These are phyloP conservation scores for Conchocele bisecta DNA, from an alignment of 2,888 invertebrate species.

Conservation along the genomic window DNA sequence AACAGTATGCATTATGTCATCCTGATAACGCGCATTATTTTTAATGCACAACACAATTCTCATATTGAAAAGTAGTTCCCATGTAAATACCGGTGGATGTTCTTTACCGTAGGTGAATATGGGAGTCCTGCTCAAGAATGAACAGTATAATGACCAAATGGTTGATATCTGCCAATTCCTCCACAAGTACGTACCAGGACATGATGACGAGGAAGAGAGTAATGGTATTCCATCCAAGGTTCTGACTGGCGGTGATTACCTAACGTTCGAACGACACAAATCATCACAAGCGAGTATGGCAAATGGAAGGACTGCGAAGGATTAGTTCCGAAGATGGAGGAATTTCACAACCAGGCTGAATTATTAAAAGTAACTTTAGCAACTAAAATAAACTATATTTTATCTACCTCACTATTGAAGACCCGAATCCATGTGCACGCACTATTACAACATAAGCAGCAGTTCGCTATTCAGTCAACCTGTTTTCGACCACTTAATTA, in stretches of 20 bases:
- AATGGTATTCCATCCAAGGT: conserved; percentile 7
- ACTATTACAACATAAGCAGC: no score
- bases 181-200: conserved; percentile 17
- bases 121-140: conserved; percentile 22
- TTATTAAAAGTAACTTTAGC: conserved; percentile 22
- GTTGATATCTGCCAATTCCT: conserved; percentile 23
- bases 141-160: conserved; percentile 24
- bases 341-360: conserved; percentile 46
- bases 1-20: no score
- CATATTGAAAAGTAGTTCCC: no score
- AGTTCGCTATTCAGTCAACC: no score
- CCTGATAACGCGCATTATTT: no score
- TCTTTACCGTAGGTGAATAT: not conserved
- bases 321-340: conserved; percentile 38
- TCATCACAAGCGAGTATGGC: conserved; percentile 12
- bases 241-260: conserved; percentile 28
- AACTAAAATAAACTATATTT: not conserved
- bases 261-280: conserved; percentile 31
- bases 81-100: no score
- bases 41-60: no score
- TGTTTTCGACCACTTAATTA: no score
- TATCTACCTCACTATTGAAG: not conserved
- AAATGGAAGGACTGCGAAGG: conserved; percentile 41
- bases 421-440: no score
- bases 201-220: conserved; percentile 8